These are phyloP conservation scores for Cacatua alba DNA, from an alignment of 2,113 vertebrate genomes.

Conservation along the genomic window DNA sequence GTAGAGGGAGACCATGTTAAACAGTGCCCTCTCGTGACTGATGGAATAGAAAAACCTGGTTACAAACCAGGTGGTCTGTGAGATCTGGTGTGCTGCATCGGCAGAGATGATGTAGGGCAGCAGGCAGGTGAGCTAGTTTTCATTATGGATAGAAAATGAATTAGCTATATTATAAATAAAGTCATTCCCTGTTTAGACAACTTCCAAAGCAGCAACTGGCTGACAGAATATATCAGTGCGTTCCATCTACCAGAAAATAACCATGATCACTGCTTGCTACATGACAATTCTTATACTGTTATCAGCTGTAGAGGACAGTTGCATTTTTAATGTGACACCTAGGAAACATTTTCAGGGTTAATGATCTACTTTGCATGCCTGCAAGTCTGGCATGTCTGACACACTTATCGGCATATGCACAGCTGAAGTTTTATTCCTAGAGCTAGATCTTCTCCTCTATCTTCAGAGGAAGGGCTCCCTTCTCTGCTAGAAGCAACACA, in stretches of 20 bases:
- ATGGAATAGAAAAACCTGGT: not conserved
- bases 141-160: not conserved
- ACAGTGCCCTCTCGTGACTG: not conserved
- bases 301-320: not conserved
- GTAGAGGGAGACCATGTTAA: not conserved
- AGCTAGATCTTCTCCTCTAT: not conserved
- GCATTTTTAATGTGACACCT: not conserved
- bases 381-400: not conserved
- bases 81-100: rapidly evolving
- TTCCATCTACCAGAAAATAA: not conserved
- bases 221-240: not conserved
- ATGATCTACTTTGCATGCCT: not conserved
- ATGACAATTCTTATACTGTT: not conserved
- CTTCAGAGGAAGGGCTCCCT: not conserved
- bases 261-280: not conserved
- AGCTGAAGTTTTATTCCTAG: not conserved
- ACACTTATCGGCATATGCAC: not conserved
- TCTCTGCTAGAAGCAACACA: not conserved
- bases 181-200: not conserved
- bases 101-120: not conserved
- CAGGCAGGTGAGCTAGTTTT: not conserved
- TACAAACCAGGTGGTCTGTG: not conserved
- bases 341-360: not conserved
- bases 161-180: not conserved
- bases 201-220: not conserved